Base-by-base conservation (phyloP, 1,140 invertebrate species). In the Lasioglossum baleicum region DNA sequence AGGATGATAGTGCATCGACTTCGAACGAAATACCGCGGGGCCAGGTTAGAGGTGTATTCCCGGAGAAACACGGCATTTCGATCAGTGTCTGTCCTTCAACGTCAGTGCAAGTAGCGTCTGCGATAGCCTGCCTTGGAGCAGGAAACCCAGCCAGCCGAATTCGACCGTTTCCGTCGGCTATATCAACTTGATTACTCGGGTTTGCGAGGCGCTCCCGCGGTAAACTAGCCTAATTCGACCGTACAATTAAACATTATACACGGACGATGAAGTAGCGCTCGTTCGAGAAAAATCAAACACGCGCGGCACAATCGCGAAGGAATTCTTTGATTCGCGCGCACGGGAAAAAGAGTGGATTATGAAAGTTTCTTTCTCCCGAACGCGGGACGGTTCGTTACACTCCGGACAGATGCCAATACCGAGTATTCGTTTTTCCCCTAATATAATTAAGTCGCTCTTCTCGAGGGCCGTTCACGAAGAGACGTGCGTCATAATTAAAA, bases 1-100 rank as follows among this genome's bases (percentile, higher is more conserved):
- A 70, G 64, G 74, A 80, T 72, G 70, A 82, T 81, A 75, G 82
- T 63, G 65, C 53, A 26, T 81, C 79, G 83, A 87, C 87, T 87
- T 90, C 82, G 72, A 78, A 81, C 83, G 76, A 83, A 82, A 82
- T 84, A 83, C 85, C 86, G 74, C 3, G 35, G 35, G 35, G 35
- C 15, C 3, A 60, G 75, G 83, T 71, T 81, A 76, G 84, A 78
- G 74, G 76, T 83, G 76, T 80, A 58, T 86, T 84, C 66, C 74
- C 65, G 70, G n/a, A 35, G 35, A 68, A 90, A 90, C 88, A 90
- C 87, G 88, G 87, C 83, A 89, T 89, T 90, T 91, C 89, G 88
- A 91, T 91, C 88, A 90, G 87, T 81, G 77, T 44, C 76, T 63
- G 72, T 77, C 77, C 81, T 80, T 66, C 63, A 42, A 65, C 77